A percentile compares a stretch with the other conserved stretches of the same genome.
phyloP scores from a whole-genome alignment of 2,888 invertebrate genomes.

The Boloria euphrosyne region DNA sequence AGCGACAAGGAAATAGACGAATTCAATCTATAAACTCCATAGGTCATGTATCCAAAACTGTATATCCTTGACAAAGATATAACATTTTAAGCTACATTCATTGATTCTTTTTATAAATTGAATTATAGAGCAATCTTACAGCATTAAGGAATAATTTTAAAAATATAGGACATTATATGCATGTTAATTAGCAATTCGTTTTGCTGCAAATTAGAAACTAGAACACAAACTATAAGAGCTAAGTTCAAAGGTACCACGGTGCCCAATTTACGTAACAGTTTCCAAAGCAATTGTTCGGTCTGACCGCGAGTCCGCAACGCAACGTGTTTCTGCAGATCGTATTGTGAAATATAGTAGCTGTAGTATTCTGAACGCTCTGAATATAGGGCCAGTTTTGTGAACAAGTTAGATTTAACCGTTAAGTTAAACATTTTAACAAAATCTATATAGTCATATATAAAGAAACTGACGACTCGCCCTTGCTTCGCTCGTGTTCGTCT shows the following conservation, averaged over 20 bases:
- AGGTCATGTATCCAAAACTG: too few species aligned
- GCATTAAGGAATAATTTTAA: too few species aligned
- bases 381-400: constrained; percentile 11
- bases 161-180: too few species aligned
- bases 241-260: constrained; percentile 7
- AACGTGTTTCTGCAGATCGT: not conserved
- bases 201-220: not conserved
- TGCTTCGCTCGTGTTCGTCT: too few species aligned
- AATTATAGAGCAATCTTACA: too few species aligned
- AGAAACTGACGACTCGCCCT: not conserved
- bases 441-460: too few species aligned
- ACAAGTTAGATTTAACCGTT: constrained; percentile 20
- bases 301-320: constrained; percentile 11
- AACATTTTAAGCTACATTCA: too few species aligned
- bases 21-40: too few species aligned
- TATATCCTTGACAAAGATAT: too few species aligned
- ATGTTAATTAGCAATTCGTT: too few species aligned
- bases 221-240: not conserved
- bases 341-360: constrained; percentile 13
- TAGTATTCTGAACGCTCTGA: not conserved
- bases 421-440: not conserved
- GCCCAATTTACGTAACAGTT: constrained; percentile 9
- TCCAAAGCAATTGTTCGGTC: constrained; percentile 12
- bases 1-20: too few species aligned
- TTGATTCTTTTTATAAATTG: too few species aligned